Evolutionary conservation across 2,797 vertebrate species (phyloP).

Genomic region (Hypotaenidia okinawae): DNA sequence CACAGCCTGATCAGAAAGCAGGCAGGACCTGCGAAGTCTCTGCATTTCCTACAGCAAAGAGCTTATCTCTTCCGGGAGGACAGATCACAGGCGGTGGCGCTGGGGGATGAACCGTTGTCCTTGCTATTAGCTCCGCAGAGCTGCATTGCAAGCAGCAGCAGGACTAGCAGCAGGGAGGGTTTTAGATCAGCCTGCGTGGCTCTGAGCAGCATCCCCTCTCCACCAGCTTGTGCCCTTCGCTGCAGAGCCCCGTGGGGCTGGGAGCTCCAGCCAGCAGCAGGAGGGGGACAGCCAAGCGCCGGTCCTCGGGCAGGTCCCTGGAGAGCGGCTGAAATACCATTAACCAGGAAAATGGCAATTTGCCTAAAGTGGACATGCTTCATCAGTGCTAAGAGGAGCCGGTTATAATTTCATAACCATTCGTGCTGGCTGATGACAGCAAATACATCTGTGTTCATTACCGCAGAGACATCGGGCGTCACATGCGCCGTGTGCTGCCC

Average conservation of each 20-base stretch:
- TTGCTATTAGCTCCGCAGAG: fast-evolving
- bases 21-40: neutral
- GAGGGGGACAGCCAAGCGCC: neutral
- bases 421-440: neutral
- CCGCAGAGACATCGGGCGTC: neutral
- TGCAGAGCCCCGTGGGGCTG: fast-evolving
- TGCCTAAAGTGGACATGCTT: neutral
- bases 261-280: neutral
- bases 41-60: neutral
- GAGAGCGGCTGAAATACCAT: neutral
- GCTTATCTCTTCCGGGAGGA: fast-evolving
- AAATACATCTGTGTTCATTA: neutral
- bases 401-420: neutral
- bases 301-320: neutral
- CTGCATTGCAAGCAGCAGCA: fast-evolving
- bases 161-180: neutral
- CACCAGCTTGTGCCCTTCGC: fast-evolving
- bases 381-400: neutral
- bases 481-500: fast-evolving
- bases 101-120: neutral
- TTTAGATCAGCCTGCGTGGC: neutral
- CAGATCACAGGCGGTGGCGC: neutral
- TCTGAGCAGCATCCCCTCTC: neutral
- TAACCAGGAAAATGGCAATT: neutral
- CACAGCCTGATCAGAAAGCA: neutral